Evolutionary conservation across 1,140 invertebrate species (phyloP).

Genomic region (Cardiocondyla obscurior): DNA sequence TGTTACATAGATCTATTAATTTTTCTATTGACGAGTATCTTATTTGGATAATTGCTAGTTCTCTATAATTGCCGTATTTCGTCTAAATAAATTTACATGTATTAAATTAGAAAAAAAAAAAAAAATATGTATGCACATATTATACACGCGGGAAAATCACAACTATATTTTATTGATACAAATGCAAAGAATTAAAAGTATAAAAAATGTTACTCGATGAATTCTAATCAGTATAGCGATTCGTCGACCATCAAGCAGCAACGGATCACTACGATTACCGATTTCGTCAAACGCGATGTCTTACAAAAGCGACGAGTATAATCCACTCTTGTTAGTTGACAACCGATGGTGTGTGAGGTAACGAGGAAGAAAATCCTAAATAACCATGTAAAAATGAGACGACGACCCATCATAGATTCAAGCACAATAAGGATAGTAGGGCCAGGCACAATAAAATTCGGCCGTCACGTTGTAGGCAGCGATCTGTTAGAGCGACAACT

Average conservation of each 20-base stretch:
- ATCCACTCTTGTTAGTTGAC: constrained; percentile 60
- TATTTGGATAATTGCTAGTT: constrained; percentile 15
- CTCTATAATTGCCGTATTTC: not conserved
- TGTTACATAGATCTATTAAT: constrained; percentile 38
- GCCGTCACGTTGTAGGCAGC: constrained; percentile 83
- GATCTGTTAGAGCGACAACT: constrained; percentile 83
- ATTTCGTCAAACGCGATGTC: constrained; percentile 66
- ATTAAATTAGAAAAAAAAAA: not conserved
- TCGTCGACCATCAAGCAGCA: constrained; percentile 42
- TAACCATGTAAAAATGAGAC: constrained; percentile 72
- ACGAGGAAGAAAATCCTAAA: constrained; percentile 32
- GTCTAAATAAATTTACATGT: constrained; percentile 5
- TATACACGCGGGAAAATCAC: not conserved
- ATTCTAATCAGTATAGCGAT: constrained; percentile 6
- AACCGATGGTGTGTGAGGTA: constrained; percentile 39
- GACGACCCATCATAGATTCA: constrained; percentile 82
- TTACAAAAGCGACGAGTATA: constrained; percentile 54
- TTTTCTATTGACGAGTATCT: constrained; percentile 29
- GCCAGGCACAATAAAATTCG: constrained; percentile 84
- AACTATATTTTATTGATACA: not conserved
- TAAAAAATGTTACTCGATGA: not conserved
- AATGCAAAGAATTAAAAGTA: constrained; percentile 1
- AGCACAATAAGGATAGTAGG: constrained; percentile 84
- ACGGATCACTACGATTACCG: constrained; percentile 55
- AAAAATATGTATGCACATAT: not conserved